A percentile compares a stretch with the other conserved stretches of the same genome.
phyloP scores from a whole-genome alignment of 2,888 invertebrate genomes.

The Orchestes rusci region DNA sequence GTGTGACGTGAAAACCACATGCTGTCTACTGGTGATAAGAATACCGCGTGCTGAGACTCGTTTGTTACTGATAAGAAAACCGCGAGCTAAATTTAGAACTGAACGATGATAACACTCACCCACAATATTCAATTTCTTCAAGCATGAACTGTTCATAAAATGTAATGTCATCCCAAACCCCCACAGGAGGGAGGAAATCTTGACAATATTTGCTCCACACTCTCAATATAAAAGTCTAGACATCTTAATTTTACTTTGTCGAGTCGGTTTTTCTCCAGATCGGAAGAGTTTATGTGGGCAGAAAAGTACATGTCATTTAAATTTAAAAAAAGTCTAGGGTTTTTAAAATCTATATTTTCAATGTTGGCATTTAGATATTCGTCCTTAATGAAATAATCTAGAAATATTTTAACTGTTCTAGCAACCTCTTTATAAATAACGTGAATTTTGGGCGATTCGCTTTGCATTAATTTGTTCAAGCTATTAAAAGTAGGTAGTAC shows the following conservation, averaged over 20 bases:
- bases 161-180: too few relatives aligned
- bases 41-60: too few relatives aligned
- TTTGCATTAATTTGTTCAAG: slow-evolving; percentile 20
- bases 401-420: slow-evolving; percentile 11
- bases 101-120: too few relatives aligned
- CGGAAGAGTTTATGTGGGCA: slow-evolving; percentile 1
- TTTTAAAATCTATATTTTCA: slow-evolving; percentile 16
- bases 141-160: too few relatives aligned
- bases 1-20: too few relatives aligned
- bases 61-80: too few relatives aligned
- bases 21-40: too few relatives aligned
- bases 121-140: too few relatives aligned
- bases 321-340: slow-evolving; percentile 15
- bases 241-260: slow-evolving; percentile 11
- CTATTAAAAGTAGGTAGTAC: slow-evolving; percentile 14
- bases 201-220: slow-evolving; percentile 13
- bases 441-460: slow-evolving; percentile 18
- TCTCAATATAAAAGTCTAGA: slow-evolving; percentile 20
- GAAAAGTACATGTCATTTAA: slow-evolving; percentile 20
- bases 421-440: slow-evolving; percentile 11
- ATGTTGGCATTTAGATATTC: slow-evolving; percentile 6
- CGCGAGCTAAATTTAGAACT: too few relatives aligned
- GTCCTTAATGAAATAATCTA: slow-evolving; percentile 15
- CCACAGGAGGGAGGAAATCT: slow-evolving; percentile 11
- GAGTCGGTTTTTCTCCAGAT: slow-evolving; percentile 2